phyloP scores from a whole-genome alignment of 2,113 vertebrate genomes.

The Pteruthius melanotis region DNA sequence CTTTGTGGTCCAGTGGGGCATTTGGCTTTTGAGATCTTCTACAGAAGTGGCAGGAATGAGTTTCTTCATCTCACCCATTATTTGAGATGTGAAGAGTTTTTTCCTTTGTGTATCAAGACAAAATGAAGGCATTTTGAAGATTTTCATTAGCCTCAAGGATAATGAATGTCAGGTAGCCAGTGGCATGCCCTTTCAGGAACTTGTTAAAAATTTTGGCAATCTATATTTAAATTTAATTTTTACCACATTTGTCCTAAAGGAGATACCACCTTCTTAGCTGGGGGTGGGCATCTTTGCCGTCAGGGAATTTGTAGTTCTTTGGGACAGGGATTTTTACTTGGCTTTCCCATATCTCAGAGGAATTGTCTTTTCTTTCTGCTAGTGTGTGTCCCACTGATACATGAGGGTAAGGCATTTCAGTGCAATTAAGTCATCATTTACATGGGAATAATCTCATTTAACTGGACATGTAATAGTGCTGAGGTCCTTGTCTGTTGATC shows the following conservation, averaged over 20 bases:
- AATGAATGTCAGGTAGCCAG: not conserved
- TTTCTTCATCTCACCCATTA: not conserved
- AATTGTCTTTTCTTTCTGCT: not conserved
- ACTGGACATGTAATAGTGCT: not conserved
- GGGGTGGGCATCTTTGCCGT: not conserved
- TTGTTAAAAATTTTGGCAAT: not conserved
- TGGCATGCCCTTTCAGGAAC: not conserved
- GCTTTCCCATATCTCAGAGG: not conserved
- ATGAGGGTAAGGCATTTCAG: not conserved
- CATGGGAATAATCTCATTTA: not conserved
- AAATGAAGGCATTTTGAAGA: not conserved
- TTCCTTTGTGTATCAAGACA: not conserved
- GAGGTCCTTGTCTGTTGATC: not conserved
- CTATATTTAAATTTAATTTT: not conserved
- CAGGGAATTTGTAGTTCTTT: not conserved
- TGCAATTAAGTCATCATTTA: not conserved
- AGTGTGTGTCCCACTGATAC: not conserved
- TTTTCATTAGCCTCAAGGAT: not conserved
- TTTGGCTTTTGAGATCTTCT: not conserved
- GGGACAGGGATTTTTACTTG: not conserved
- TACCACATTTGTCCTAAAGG: not conserved
- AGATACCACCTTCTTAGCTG: not conserved
- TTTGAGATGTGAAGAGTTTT: not conserved
- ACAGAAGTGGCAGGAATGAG: not conserved
- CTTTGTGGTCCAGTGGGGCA: not conserved